A percentile compares a stretch with the other conserved stretches of the same genome.
Conservation (phyloP, 2,797 vertebrate genomes). For the Sebastolobus alascanus region DNA sequence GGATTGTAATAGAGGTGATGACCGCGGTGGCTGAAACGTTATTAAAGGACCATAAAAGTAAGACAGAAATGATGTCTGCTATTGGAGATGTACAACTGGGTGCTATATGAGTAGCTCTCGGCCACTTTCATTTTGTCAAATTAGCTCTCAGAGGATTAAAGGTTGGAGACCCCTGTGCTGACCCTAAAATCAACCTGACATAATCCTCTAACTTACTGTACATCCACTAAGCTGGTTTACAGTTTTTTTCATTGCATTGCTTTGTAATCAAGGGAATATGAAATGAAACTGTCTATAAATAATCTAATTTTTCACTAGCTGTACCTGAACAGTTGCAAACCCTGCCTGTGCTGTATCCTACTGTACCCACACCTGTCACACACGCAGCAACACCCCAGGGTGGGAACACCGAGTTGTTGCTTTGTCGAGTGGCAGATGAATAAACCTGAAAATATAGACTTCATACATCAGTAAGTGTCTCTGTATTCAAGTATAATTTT, state of each 20-base stretch:
- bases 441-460: slow-evolving; percentile 69
- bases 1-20: too few relatives aligned
- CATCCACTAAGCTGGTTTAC: slow-evolving; percentile 30
- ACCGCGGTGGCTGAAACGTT: too few relatives aligned
- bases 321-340: slow-evolving; percentile 53
- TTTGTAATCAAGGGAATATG: slow-evolving; percentile 41
- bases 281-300: slow-evolving; percentile 25
- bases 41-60: too few relatives aligned
- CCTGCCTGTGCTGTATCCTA: slow-evolving; percentile 34
- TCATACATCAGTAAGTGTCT: slow-evolving; percentile 50
- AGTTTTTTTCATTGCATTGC: slow-evolving; percentile 44
- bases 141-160: too few relatives aligned
- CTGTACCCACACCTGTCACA: slow-evolving; percentile 33
- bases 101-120: too few relatives aligned
- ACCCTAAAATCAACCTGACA: slow-evolving; percentile 19
- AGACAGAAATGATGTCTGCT: too few relatives aligned
- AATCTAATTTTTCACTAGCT: slow-evolving; percentile 30
- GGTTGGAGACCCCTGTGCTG: too few relatives aligned
- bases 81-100: too few relatives aligned
- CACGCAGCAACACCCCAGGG: slow-evolving; percentile 48
- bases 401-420: slow-evolving; percentile 36
- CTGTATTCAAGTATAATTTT: slow-evolving; percentile 80
- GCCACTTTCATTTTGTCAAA: too few relatives aligned
- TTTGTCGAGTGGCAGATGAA: slow-evolving; percentile 53
- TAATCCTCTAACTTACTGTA: slow-evolving; percentile 20